Base-by-base conservation (phyloP, 2,797 vertebrate genomes). In the Molossus alvarezi region DNA sequence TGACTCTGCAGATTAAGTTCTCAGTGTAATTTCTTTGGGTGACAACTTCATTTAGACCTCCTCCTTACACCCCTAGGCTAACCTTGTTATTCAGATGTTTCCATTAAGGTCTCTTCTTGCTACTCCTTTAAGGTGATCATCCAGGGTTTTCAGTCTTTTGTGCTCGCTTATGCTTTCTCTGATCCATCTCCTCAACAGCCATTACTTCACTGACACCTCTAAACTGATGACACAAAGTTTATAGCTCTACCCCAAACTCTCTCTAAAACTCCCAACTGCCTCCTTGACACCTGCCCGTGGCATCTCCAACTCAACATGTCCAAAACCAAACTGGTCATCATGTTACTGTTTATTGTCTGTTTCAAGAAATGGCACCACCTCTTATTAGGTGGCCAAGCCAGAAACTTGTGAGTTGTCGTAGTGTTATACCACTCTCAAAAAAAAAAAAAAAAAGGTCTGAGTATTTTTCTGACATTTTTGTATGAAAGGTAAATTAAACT, bases 131-230 rank as follows among this genome's bases (percentile, higher is more conserved):
- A 73, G 45, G n/a, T 81, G 57, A 80, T 18, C 83, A 65, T 45
- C 25, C 13, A 17, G 12, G 33, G 48, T 41, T 90, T 91, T 88
- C 7, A 3, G 0, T 90, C 29, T 76, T 85, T 84, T 85, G 69
- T 45, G 4, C 9, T 92, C 21, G 94, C 21, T 51, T 57, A 12
- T 33, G 57, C 33, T 77, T 79, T 90, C 82, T 96, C 75, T 87
- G 72, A 8, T 81, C 57, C 10, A 18, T 71, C 65, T 83, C 11
- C 33, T 91, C 9, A 3, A 27, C 1, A 64, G 29, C 25, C 20
- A n/a, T 73, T 48, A 33, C 17, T 57, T 84, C 65, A 45, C 20
- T 87, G 37, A n/a, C 21, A 41, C 60, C 29, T 55, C 64, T 80
- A 45, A 85, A 45, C 11, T 6, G 33, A 25, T 23, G 41, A 80